A percentile compares a stretch with the other conserved stretches of the same genome.
These are phyloP conservation scores for Poecilia latipinna DNA, from an alignment of 2,113 vertebrate genomes.

Conservation along the genomic window DNA sequence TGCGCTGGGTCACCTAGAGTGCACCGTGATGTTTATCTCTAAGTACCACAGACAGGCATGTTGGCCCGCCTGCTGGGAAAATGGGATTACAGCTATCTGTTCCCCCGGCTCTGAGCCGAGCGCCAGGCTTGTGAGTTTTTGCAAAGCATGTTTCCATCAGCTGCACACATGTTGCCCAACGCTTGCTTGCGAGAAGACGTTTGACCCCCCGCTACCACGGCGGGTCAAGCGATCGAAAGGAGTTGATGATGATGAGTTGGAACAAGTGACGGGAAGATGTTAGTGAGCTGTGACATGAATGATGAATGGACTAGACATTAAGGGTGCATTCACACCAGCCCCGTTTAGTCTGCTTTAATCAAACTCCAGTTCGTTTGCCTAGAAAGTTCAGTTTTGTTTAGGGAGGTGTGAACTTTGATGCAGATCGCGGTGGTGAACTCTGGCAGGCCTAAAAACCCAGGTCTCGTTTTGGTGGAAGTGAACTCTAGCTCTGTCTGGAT, in stretches of 20 bases:
- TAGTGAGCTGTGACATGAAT: not conserved
- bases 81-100: slow-evolving; percentile 62
- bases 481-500: too few species aligned
- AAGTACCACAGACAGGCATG: slow-evolving; percentile 56
- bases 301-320: slow-evolving; percentile 1
- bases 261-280: not conserved
- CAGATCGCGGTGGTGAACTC: too few species aligned
- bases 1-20: slow-evolving; percentile 67
- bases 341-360: too few species aligned
- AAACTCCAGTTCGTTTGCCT: too few species aligned
- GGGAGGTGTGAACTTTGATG: too few species aligned
- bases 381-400: too few species aligned
- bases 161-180: slow-evolving; percentile 31
- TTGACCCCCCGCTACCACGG: slow-evolving; percentile 23
- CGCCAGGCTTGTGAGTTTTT: slow-evolving; percentile 37
- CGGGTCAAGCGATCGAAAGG: not conserved
- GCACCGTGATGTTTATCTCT: slow-evolving; percentile 68
- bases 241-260: not conserved
- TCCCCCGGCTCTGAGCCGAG: slow-evolving; percentile 45
- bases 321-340: not conserved
- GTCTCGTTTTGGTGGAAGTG: too few species aligned
- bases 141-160: slow-evolving; percentile 54
- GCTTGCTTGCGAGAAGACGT: slow-evolving; percentile 36
- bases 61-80: slow-evolving; percentile 66
- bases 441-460: too few species aligned